Percentiles rank a stretch among this genome's conserved stretches.
Conservation (phyloP, 2,888 invertebrate species). For the Coleophora flavipennella region DNA sequence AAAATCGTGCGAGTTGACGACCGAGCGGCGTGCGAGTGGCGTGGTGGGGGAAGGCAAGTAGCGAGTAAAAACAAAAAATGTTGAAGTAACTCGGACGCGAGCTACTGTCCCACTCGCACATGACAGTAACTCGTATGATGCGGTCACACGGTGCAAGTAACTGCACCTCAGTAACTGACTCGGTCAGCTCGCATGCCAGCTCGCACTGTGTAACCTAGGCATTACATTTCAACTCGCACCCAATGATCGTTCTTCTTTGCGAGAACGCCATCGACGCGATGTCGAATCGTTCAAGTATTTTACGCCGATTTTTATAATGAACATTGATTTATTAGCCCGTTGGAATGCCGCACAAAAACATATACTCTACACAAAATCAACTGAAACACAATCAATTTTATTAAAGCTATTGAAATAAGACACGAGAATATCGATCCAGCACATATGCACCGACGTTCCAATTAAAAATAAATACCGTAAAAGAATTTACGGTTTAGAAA, state of each 20-base stretch:
- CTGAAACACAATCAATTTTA: slow-evolving; percentile 47
- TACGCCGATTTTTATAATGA: slow-evolving; percentile 67
- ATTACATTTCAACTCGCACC: too few species aligned
- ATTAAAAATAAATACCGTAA: slow-evolving; percentile 45
- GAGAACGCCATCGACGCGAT: slow-evolving; percentile 18
- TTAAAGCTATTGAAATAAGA: slow-evolving; percentile 32
- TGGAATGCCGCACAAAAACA: slow-evolving; percentile 51
- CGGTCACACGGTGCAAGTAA: too few species aligned
- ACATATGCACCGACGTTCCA: slow-evolving; percentile 30
- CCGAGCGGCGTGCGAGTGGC: too few species aligned
- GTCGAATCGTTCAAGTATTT: slow-evolving; percentile 59
- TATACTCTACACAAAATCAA: slow-evolving; percentile 52
- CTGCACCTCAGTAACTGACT: too few species aligned
- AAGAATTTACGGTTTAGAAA: slow-evolving; percentile 33
- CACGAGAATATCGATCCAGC: slow-evolving; percentile 27
- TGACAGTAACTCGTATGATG: too few species aligned
- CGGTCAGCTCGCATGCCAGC: too few species aligned
- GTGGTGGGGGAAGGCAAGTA: too few species aligned
- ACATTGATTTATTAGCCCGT: slow-evolving; percentile 54
- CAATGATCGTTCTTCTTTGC: slow-evolving; percentile 11
- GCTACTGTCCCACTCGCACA: too few species aligned
- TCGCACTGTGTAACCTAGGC: too few species aligned
- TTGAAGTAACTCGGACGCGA: too few species aligned
- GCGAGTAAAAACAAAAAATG: too few species aligned
- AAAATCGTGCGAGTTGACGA: too few species aligned